Evolutionary conservation across 2,113 vertebrate genomes (phyloP).

Genomic region (Calypte anna): DNA sequence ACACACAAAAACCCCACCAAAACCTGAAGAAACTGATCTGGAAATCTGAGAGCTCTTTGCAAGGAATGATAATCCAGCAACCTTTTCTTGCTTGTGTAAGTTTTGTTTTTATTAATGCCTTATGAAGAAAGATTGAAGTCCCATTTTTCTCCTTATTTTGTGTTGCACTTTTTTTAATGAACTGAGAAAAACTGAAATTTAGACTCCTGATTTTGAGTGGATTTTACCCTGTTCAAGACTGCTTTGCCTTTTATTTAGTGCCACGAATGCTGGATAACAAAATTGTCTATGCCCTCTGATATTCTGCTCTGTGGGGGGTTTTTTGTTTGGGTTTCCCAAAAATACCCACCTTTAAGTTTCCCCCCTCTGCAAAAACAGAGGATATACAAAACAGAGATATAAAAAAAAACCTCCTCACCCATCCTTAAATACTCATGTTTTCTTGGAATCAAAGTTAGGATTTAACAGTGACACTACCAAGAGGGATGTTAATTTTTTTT

Average conservation of each 20-base stretch:
- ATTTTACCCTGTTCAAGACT: neutral
- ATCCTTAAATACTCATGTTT: neutral
- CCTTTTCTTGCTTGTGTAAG: neutral
- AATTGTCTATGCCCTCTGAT: accelerated
- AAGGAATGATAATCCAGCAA: neutral
- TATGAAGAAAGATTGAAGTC: neutral
- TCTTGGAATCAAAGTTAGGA: neutral
- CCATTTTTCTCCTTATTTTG: accelerated
- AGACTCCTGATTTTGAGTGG: neutral
- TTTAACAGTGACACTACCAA: neutral
- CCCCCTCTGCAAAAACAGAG: neutral
- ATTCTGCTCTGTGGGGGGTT: neutral
- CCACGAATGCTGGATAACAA: accelerated
- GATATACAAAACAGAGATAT: neutral
- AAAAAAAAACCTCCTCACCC: neutral
- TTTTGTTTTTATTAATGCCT: neutral
- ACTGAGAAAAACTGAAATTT: neutral
- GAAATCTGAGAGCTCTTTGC: neutral
- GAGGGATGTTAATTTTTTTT: neutral
- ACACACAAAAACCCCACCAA: too few species aligned
- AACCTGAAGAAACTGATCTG: neutral
- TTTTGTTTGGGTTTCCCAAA: neutral
- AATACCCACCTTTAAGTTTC: neutral
- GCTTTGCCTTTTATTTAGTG: neutral
- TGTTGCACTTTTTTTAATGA: neutral